Percentiles rank a stretch among this genome's conserved stretches.
These are phyloP conservation scores for Ophion costatus DNA, from an alignment of 2,888 invertebrate species.

Conservation along the genomic window DNA sequence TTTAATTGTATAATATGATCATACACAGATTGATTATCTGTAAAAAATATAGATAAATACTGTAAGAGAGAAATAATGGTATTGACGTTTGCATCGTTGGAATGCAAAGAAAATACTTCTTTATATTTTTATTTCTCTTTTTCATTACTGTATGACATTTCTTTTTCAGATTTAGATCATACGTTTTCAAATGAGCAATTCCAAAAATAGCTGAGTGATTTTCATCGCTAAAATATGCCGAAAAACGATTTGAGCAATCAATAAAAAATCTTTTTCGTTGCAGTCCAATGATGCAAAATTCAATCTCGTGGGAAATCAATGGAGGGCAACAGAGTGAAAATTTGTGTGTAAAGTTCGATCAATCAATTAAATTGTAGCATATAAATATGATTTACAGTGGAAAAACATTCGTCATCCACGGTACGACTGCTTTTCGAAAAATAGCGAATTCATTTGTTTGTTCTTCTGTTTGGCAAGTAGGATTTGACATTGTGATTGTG, in stretches of 20 bases:
- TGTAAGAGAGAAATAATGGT: neutral
- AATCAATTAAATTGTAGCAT: constrained; percentile 39
- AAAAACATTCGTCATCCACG: neutral
- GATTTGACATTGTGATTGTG: constrained; percentile 62
- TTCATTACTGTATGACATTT: too few relatives aligned
- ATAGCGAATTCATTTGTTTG: constrained; percentile 29
- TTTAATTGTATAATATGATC: neutral
- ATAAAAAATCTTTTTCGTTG: too few relatives aligned
- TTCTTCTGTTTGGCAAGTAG: constrained; percentile 56
- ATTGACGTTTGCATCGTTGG: too few relatives aligned
- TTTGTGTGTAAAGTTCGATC: constrained; percentile 15
- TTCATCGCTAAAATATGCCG: too few relatives aligned
- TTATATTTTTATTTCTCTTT: too few relatives aligned
- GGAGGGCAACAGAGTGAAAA: neutral
- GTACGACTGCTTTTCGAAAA: neutral
- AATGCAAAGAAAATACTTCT: too few relatives aligned
- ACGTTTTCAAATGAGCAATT: too few relatives aligned
- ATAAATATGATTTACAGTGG: constrained; percentile 40
- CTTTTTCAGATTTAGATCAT: too few relatives aligned
- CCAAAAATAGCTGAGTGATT: too few relatives aligned
- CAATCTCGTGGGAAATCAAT: too few relatives aligned
- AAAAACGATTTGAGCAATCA: too few relatives aligned
- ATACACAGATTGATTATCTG: neutral
- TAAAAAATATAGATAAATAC: neutral
- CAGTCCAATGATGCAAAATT: too few relatives aligned